phyloP scores from a whole-genome alignment of 2,888 invertebrate species.

The Frankliniella intonsa region DNA sequence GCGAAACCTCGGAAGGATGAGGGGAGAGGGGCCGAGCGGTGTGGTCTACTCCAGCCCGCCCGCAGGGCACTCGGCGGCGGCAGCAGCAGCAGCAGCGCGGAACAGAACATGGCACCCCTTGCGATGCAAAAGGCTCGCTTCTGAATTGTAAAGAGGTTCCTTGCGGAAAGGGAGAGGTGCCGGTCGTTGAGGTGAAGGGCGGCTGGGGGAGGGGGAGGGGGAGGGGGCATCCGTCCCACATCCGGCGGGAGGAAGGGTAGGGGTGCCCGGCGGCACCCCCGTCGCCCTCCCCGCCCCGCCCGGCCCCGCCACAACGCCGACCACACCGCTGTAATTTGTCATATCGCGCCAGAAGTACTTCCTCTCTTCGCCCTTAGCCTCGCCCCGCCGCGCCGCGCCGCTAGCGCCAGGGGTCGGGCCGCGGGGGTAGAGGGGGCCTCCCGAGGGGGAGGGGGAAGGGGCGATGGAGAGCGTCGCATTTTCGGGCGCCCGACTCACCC shows the following conservation, averaged over 20 bases:
- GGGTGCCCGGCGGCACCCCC: neutral
- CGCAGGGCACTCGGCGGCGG: too few relatives aligned
- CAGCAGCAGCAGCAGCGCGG: too few relatives aligned
- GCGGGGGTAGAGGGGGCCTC: neutral
- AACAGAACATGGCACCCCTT: neutral
- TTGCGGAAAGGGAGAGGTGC: neutral
- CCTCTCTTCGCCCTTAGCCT: conserved; percentile 5
- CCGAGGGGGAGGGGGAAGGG: neutral
- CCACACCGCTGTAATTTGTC: conserved; percentile 19
- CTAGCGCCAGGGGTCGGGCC: neutral
- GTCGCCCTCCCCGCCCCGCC: neutral
- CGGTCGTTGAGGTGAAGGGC: neutral
- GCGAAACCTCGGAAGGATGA: too few relatives aligned
- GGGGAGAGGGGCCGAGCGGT: too few relatives aligned
- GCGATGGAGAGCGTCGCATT: too few relatives aligned
- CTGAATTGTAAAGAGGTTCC: conserved; percentile 24
- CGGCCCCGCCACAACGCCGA: neutral
- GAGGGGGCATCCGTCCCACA: neutral
- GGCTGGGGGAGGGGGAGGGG: neutral
- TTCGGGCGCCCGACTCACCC: too few relatives aligned
- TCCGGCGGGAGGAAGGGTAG: neutral
- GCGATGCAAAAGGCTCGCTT: conserved; percentile 14
- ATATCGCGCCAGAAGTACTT: conserved; percentile 26
- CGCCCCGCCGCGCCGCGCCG: neutral
- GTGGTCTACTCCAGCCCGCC: too few relatives aligned